A percentile compares a stretch with the other conserved stretches of the same genome.
Evolutionary conservation across 2,888 invertebrate genomes (phyloP).

Genomic region (Phortica okadai): DNA sequence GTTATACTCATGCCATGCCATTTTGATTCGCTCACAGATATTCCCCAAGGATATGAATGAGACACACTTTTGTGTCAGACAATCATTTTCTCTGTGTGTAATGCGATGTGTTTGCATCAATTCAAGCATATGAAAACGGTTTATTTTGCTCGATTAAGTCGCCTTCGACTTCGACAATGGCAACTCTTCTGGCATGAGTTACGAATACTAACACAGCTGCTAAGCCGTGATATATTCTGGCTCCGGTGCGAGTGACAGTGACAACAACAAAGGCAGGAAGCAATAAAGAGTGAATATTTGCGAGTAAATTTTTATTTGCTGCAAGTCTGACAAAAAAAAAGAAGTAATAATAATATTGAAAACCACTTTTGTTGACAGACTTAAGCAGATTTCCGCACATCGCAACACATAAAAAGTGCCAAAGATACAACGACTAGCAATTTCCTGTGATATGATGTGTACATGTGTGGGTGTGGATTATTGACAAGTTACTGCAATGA

Average conservation of each 20-base stretch:
- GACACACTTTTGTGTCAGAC: slow-evolving; percentile 49
- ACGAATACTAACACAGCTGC: background rate
- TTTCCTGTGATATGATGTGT: background rate
- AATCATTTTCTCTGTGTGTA: slow-evolving; percentile 48
- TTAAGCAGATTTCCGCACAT: slow-evolving; percentile 14
- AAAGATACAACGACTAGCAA: background rate
- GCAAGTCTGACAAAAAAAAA: background rate
- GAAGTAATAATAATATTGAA: slow-evolving; percentile 22
- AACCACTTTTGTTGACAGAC: slow-evolving; percentile 29
- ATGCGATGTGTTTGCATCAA: slow-evolving; percentile 68
- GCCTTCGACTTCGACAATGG: slow-evolving; percentile 45
- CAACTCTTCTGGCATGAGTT: background rate
- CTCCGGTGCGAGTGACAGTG: background rate
- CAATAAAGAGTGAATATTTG: slow-evolving; percentile 25
- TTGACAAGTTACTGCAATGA: too few species aligned
- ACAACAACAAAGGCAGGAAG: slow-evolving; percentile 9
- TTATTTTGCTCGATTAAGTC: slow-evolving; percentile 76
- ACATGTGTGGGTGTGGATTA: too few species aligned
- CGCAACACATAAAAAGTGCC: background rate
- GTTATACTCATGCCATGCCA: background rate
- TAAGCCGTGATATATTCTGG: background rate
- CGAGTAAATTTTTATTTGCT: slow-evolving; percentile 13
- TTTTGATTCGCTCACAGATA: slow-evolving; percentile 31
- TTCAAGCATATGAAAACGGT: slow-evolving; percentile 72
- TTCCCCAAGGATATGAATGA: slow-evolving; percentile 55